These are phyloP conservation scores for Paedocypris micromegethes DNA, from an alignment of 2,797 vertebrate genomes.

Conservation along the genomic window DNA sequence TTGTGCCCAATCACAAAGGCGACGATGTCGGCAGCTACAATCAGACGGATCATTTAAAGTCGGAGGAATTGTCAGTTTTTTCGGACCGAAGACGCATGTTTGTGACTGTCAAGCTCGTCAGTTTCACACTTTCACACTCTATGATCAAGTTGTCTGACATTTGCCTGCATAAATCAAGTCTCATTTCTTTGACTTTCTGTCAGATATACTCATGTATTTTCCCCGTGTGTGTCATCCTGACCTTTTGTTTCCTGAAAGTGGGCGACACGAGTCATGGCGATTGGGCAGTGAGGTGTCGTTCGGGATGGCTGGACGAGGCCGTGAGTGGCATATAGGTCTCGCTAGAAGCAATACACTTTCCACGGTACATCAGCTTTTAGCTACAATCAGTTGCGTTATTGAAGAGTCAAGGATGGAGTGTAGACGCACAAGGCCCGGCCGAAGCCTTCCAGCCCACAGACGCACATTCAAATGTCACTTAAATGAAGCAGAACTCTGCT, in stretches of 20 bases:
- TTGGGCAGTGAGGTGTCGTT: conserved; percentile 31
- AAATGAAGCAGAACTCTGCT: no score
- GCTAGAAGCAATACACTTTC: conserved; percentile 8
- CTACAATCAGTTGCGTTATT: conserved; percentile 20
- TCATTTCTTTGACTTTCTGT: conserved; percentile 40
- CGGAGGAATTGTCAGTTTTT: no score
- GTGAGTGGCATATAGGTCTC: conserved; percentile 10
- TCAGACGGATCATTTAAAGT: no score
- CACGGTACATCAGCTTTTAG: background rate
- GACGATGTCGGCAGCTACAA: no score
- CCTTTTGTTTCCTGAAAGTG: conserved; percentile 46
- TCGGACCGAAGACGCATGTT: no score
- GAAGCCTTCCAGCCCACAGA: no score
- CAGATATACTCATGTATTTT: conserved; percentile 41
- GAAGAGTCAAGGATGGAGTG: background rate
- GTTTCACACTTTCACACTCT: conserved; percentile 31
- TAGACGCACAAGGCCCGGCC: no score
- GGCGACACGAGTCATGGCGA: conserved; percentile 35
- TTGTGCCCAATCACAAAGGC: no score
- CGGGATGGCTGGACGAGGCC: conserved; percentile 14
- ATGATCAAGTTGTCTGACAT: conserved; percentile 49
- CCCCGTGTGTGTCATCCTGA: conserved; percentile 41
- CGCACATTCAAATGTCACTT: no score
- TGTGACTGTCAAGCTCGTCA: conserved; percentile 28
- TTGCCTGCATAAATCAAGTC: conserved; percentile 45